Conservation (phyloP, 2,797 vertebrate genomes). For the Falco concolor region DNA sequence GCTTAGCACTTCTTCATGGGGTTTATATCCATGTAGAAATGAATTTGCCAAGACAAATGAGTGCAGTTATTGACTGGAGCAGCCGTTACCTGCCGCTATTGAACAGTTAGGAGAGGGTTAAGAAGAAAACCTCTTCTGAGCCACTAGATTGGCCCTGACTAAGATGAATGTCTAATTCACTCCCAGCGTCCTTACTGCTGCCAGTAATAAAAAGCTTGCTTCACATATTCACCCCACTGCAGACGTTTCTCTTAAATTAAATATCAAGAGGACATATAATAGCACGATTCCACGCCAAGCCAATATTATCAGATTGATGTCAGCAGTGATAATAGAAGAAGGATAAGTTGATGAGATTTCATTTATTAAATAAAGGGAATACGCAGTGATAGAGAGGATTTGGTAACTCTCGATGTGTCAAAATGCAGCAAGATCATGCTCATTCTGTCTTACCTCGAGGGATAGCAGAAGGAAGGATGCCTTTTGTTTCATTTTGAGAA, state of each 20-base stretch:
- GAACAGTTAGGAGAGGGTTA: slow-evolving; percentile 65
- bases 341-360: slow-evolving; percentile 78
- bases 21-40: slow-evolving; percentile 40
- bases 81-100: slow-evolving; percentile 34
- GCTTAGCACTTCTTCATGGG: not conserved
- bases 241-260: slow-evolving; percentile 77
- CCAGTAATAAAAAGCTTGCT: slow-evolving; percentile 79
- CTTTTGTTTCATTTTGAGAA: slow-evolving; percentile 3
- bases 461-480: not conserved
- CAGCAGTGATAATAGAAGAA: slow-evolving; percentile 76
- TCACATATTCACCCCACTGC: slow-evolving; percentile 71
- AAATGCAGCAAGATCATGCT: not conserved
- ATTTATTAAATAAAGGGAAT: slow-evolving; percentile 75
- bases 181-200: slow-evolving; percentile 71
- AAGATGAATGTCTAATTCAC: slow-evolving; percentile 80
- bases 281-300: slow-evolving; percentile 70
- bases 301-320: slow-evolving; percentile 81
- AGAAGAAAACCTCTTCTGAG: slow-evolving; percentile 64
- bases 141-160: slow-evolving; percentile 72
- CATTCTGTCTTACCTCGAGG: not conserved
- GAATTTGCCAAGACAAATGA: slow-evolving; percentile 46
- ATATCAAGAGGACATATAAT: slow-evolving; percentile 74
- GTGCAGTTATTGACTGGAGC: slow-evolving; percentile 48
- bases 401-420: slow-evolving; percentile 21
- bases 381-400: slow-evolving; percentile 36